Percentiles rank a stretch among this genome's conserved stretches.
Evolutionary conservation across 2,113 vertebrate species (phyloP).

Genomic region (Caranx melampygus): DNA sequence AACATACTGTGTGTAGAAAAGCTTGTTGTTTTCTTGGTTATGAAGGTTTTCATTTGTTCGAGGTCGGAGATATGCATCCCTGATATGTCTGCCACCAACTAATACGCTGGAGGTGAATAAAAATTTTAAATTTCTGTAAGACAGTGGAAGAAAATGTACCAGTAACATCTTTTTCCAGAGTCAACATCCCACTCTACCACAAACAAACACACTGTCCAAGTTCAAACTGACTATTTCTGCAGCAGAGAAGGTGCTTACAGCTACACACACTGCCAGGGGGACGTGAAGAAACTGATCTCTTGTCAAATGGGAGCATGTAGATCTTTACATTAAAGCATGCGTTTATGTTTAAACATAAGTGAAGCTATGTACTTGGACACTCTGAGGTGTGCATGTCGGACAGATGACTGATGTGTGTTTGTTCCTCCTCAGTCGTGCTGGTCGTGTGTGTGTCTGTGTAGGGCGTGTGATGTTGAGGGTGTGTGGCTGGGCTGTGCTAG

Average conservation of each 20-base stretch:
- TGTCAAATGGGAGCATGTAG: constrained; percentile 12
- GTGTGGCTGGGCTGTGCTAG: constrained; percentile 57
- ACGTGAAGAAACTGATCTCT: neutral
- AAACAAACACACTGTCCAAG: constrained; percentile 11
- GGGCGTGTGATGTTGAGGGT: constrained; percentile 24
- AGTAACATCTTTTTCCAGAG: neutral
- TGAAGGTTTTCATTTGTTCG: neutral
- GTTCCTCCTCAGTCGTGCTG: constrained; percentile 39
- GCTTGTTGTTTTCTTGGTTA: neutral
- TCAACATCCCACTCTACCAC: neutral
- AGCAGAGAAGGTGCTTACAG: neutral
- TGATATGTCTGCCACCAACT: neutral
- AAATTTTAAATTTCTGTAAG: neutral
- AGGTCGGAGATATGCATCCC: neutral
- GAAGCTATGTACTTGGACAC: neutral
- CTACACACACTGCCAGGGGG: neutral
- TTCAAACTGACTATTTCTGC: neutral
- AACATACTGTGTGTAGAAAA: neutral
- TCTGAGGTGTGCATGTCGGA: constrained; percentile 34
- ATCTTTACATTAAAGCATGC: constrained; percentile 45
- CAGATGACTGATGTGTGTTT: constrained; percentile 56
- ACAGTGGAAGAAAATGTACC: neutral
- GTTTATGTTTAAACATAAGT: constrained; percentile 13
- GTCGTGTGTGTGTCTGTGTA: constrained; percentile 11
- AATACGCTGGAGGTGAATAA: neutral